Evolutionary conservation across 2,113 vertebrate genomes (phyloP).

Genomic region (Campylomormyrus tamandua): DNA sequence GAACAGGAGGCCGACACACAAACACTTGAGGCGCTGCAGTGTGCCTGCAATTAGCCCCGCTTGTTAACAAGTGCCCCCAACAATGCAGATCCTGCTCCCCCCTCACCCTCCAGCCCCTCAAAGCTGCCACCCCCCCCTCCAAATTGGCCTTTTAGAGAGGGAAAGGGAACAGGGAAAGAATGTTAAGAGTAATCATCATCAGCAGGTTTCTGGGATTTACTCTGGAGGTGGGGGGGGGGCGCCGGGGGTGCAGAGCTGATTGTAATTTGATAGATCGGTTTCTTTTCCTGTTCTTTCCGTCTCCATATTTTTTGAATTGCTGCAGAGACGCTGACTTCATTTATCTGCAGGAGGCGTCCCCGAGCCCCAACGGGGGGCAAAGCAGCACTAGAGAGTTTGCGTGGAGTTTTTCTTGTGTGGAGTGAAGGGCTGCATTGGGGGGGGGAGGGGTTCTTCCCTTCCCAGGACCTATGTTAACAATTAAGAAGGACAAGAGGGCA

Average conservation of each 20-base stretch:
- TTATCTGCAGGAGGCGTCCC: not conserved
- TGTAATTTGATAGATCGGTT: constrained; percentile 15
- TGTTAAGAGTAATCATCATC: constrained; percentile 22
- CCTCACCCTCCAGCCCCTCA: not conserved
- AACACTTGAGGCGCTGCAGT: constrained; percentile 36
- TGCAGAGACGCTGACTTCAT: not conserved
- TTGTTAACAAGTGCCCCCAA: constrained; percentile 4
- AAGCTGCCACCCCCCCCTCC: not conserved
- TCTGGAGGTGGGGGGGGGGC: not conserved
- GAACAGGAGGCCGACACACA: constrained; percentile 19
- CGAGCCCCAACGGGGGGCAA: not conserved
- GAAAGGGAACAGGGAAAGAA: constrained; percentile 27
- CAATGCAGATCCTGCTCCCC: not conserved
- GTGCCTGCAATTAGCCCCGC: constrained; percentile 9
- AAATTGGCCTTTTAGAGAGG: constrained; percentile 24
- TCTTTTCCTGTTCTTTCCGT: not conserved
- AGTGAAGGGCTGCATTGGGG: not conserved
- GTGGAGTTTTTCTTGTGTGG: not conserved
- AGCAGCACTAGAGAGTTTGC: not conserved
- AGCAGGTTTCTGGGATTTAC: constrained; percentile 28
- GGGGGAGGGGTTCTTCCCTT: not conserved
- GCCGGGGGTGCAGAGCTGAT: not conserved
- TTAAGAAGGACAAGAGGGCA: not conserved
- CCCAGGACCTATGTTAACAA: not conserved
- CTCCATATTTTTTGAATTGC: not conserved